Conservation (phyloP, 2,797 vertebrate species). For the Psittacula echo region DNA sequence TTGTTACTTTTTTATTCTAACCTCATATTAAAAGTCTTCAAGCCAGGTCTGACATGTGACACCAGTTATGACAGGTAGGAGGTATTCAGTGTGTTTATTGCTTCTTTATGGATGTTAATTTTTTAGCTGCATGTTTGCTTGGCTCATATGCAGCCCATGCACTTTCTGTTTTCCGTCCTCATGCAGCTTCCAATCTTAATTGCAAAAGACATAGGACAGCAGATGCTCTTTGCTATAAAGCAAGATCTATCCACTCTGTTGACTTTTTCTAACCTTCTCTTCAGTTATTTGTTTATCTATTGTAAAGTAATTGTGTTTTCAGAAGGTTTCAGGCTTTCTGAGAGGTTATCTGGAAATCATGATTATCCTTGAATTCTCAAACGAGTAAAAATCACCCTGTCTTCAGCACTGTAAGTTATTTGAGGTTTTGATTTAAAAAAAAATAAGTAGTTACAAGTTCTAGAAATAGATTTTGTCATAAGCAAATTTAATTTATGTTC, state of each 20-base stretch:
- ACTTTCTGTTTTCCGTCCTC: slow-evolving; percentile 33
- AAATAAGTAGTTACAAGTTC: not conserved
- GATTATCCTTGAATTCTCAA: slow-evolving; percentile 1
- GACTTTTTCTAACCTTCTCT: not conserved
- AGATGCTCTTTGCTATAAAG: not conserved
- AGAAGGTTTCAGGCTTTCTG: slow-evolving; percentile 47
- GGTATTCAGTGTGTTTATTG: not conserved
- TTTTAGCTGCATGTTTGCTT: slow-evolving; percentile 30
- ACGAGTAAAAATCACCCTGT: not conserved
- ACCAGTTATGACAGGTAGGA: slow-evolving; percentile 50
- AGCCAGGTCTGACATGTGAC: not conserved
- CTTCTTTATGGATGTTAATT: not conserved
- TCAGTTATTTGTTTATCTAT: not conserved
- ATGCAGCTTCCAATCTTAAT: not conserved
- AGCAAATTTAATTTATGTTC: not conserved
- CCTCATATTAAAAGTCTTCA: slow-evolving; percentile 33
- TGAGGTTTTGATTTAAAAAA: not conserved
- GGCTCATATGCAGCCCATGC: not conserved
- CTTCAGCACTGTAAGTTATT: not conserved
- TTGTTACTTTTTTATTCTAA: slow-evolving; percentile 46
- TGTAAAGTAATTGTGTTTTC: slow-evolving; percentile 20
- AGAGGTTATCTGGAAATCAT: slow-evolving; percentile 25
- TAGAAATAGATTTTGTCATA: not conserved
- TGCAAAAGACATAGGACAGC: not conserved
- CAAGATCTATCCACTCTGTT: not conserved